phyloP scores from a whole-genome alignment of 1,140 invertebrate genomes.

The Ceratitis capitata region DNA sequence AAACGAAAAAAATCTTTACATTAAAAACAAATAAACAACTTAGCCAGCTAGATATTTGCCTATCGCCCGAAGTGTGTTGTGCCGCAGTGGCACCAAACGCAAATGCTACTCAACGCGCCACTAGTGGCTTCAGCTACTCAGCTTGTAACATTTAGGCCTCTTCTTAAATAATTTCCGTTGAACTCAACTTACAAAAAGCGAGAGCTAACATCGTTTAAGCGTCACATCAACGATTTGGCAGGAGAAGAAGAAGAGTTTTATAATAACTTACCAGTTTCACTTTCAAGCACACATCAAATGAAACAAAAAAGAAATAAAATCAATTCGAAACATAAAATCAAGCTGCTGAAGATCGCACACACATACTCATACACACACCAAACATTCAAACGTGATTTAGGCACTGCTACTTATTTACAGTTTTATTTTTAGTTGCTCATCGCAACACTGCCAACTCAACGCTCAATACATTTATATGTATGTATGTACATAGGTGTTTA shows the following conservation, averaged over 20 bases:
- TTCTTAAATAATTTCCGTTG: not conserved
- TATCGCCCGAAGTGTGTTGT: not conserved
- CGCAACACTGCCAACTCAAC: not conserved
- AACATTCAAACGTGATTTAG: not conserved
- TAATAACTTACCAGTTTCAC: conserved; percentile 5
- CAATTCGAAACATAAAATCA: not conserved
- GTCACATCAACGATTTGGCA: not conserved
- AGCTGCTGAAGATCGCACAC: not conserved
- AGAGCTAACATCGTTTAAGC: not conserved
- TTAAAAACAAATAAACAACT: not conserved
- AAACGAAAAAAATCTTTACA: too few species aligned
- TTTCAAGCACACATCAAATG: not conserved
- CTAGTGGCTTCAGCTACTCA: not conserved
- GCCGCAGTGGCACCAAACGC: not conserved
- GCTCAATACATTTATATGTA: too few species aligned
- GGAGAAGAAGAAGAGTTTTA: not conserved
- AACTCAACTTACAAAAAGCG: not conserved
- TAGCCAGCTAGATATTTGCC: not conserved
- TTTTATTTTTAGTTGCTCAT: conserved; percentile 13
- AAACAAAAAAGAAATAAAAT: not conserved
- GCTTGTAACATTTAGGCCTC: not conserved
- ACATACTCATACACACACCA: not conserved
- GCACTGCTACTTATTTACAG: not conserved
- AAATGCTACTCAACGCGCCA: not conserved
- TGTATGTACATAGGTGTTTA: not conserved